These are phyloP conservation scores for Darevskia mixta DNA, from an alignment of 2,797 vertebrate species.

Conservation along the genomic window DNA sequence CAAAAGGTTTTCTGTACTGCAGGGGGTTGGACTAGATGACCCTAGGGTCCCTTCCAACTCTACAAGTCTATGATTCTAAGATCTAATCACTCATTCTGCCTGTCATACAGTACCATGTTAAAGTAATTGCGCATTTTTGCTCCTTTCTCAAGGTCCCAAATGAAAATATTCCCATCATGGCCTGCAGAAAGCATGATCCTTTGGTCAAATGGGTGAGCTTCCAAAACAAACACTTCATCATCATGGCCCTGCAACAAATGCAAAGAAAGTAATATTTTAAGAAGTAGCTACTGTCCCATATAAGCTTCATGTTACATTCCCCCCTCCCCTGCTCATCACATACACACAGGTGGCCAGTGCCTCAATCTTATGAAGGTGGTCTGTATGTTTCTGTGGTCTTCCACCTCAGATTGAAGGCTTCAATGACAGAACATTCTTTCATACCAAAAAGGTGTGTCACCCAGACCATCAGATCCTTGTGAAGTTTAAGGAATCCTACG, in stretches of 20 bases:
- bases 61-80: too few species aligned
- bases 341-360: too few species aligned
- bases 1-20: too few species aligned
- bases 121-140: constrained; percentile 97
- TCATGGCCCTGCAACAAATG: constrained; percentile 89
- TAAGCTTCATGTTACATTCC: neutral
- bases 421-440: neutral
- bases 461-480: too few species aligned
- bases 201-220: constrained; percentile 95
- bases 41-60: too few species aligned
- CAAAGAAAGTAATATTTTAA: neutral
- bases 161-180: constrained; percentile 96
- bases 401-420: neutral
- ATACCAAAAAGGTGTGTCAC: too few species aligned
- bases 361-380: neutral
- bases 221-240: constrained; percentile 96
- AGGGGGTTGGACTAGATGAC: too few species aligned
- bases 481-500: too few species aligned
- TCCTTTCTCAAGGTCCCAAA: constrained; percentile 96
- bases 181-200: constrained; percentile 96
- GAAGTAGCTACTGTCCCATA: too few species aligned
- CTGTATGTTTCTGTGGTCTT: too few species aligned
- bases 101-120: constrained; percentile 89
- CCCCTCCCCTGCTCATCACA: neutral
- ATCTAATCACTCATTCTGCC: neutral